Evolutionary conservation across 1,140 invertebrate species (phyloP).

Genomic region (Helicoverpa zea): DNA sequence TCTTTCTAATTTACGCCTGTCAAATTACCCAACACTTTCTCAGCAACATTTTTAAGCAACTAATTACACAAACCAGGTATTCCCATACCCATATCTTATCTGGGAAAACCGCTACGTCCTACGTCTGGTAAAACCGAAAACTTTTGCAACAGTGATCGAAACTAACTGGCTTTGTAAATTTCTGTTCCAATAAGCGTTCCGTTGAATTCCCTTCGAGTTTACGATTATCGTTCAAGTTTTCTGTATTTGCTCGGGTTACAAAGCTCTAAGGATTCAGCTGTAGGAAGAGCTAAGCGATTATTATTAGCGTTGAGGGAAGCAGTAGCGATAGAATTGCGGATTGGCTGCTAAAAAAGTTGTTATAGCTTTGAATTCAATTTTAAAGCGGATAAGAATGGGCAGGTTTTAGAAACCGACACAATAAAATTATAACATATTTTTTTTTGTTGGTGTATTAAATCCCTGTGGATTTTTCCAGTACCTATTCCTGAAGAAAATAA

Average conservation of each 20-base stretch:
- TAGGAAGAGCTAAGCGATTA: not conserved
- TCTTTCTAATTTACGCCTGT: no score
- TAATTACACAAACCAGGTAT: not conserved
- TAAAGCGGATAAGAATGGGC: no score
- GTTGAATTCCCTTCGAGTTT: conserved; percentile 35
- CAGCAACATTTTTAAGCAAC: not conserved
- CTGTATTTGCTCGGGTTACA: conserved; percentile 33
- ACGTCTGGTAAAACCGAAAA: conserved; percentile 25
- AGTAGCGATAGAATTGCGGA: not conserved
- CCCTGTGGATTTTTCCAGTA: no score
- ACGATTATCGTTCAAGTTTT: conserved; percentile 48
- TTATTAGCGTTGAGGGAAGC: not conserved
- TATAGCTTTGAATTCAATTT: no score
- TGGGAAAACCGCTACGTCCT: not conserved
- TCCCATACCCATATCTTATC: not conserved
- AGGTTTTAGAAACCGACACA: no score
- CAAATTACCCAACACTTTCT: no score
- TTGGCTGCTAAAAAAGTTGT: not conserved
- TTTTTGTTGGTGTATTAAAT: no score
- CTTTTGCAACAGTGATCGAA: conserved; percentile 47
- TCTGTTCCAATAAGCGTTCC: conserved; percentile 44
- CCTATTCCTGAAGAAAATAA: no score
- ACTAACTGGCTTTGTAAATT: conserved; percentile 46
- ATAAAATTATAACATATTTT: no score
- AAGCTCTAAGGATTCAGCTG: not conserved